Base-by-base conservation (phyloP, 2,888 invertebrate genomes). In the Halictus quadricinctus region DNA sequence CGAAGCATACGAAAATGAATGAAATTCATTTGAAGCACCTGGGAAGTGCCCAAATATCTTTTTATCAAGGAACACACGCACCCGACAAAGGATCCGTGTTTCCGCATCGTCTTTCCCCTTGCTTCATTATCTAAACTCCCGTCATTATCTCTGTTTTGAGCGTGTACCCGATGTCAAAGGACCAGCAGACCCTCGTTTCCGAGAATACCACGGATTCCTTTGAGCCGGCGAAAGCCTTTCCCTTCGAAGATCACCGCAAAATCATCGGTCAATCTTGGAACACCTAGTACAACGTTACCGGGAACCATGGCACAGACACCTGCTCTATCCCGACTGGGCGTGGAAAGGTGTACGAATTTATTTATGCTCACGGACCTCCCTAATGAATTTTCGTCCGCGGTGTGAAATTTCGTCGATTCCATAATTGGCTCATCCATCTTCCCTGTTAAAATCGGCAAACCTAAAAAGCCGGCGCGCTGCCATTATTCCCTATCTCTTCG, bases 321-420 rank as follows among this genome's bases (percentile, higher is more conserved):
- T 91, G 92, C 88, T 85, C 86, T 87, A 84, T 84, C 88, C 86
- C 69, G 84, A 82, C 86, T 84, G 91, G 90, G 90, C 88, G 89
- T 91, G 88, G 85, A 86, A 74, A 72, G 84, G 60, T 88, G 85
- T 83, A 88, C 85, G 89, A 88, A 89, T 88, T 89, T 92, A 92
- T 92, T 90, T 92, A 92, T 90, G 91, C 85, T 76, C 88, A 84
- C 83, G 89, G 88, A 88, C 90, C 85, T 83, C 88, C 88, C 91
- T 93, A 93, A 93, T 92, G 92, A 93, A 93, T 93, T 92, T 90
- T 79, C 86, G 86, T 87, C 73, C 81, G 81, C 90, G 90, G 93
- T 90, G 93, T 92, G 93, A 93, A 92, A 92, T 93, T 90, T 92
- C 91, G 90, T 90, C 91, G 91, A 91, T 91, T 93, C 91, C 91